Conservation (phyloP, 2,797 vertebrate genomes). For the Calcarius lapponicus region DNA sequence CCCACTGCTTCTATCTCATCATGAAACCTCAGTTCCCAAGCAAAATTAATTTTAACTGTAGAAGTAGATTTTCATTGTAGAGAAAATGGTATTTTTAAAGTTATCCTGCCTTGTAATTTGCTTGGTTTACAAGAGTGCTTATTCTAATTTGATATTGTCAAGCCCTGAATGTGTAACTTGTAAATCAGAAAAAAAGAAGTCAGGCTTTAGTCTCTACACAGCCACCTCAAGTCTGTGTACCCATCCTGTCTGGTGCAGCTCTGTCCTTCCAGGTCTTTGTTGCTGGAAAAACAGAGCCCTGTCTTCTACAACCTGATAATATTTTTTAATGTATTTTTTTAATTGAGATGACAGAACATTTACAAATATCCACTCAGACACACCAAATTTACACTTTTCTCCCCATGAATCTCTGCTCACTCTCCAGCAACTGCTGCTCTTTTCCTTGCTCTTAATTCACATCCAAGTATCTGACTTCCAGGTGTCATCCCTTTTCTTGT, state of each 20-base stretch:
- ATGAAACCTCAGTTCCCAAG: neutral
- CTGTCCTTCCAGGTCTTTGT: neutral
- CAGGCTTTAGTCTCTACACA: neutral
- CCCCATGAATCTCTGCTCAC: neutral
- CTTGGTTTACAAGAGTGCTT: neutral
- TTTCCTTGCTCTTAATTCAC: neutral
- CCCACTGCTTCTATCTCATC: neutral
- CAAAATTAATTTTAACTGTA: neutral
- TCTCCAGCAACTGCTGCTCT: neutral
- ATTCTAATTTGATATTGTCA: neutral
- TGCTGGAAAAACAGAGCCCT: neutral
- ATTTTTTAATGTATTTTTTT: neutral
- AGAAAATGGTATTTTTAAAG: neutral
- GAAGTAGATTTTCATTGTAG: neutral
- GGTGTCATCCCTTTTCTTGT: neutral
- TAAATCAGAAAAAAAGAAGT: neutral
- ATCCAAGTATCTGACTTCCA: neutral
- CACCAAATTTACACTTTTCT: neutral
- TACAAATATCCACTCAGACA: neutral
- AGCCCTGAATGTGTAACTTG: neutral
- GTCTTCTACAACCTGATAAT: neutral
- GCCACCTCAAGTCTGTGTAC: neutral
- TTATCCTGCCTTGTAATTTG: neutral
- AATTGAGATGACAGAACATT: neutral
- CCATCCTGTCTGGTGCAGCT: neutral